Base-by-base conservation (phyloP, 2,888 invertebrate genomes). In the Eupeodes latifasciatus region DNA sequence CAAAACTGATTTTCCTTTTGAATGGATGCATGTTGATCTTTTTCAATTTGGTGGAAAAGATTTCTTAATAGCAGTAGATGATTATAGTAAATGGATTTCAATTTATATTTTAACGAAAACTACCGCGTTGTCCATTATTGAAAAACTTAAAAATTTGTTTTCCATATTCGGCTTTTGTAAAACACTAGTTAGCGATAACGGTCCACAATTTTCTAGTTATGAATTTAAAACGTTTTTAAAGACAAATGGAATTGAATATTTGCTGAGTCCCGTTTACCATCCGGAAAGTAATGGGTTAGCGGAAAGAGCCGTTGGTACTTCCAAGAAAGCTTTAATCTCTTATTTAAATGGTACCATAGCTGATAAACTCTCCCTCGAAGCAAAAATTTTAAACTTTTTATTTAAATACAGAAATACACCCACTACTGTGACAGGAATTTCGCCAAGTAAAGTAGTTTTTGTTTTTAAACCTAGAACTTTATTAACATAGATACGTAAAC, bases 61-160 rank as follows among this genome's bases (percentile, higher is more conserved):
- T 27, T 27, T 27, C n/a, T n/a, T n/a, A n/a, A n/a, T n/a, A 2
- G 1, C 2, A 27, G 2, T 27, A 27, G 27, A 27, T 27, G 27
- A 27, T 27, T 27, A 27, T 27, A 27, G 27, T 27, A 27, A 27
- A 27, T 27, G 27, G 27, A 27, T 27, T 27, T 27, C 27, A 27
- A 27, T 27, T 27, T 27, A 27, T 27, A 27, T 27, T 27, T 27
- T 2, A 27, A 27, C 27, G 27, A 27, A 69, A 51, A 81, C 75
- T 16, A 61, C 74, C 5, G 40, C 78, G n/a, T 27, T 67, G 5
- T 9, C 36, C 5, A 55, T 88, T 2, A 81, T 84, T 62, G 84
- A 88, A 40, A 84, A 84, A 51, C n/a, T n/a, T n/a, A n/a, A n/a
- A n/a, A n/a, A n/a, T 59, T 27, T 67, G 5, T 80, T 87, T 82